Conservation (phyloP, 2,797 vertebrate species). For the Peromyscus nudipes region DNA sequence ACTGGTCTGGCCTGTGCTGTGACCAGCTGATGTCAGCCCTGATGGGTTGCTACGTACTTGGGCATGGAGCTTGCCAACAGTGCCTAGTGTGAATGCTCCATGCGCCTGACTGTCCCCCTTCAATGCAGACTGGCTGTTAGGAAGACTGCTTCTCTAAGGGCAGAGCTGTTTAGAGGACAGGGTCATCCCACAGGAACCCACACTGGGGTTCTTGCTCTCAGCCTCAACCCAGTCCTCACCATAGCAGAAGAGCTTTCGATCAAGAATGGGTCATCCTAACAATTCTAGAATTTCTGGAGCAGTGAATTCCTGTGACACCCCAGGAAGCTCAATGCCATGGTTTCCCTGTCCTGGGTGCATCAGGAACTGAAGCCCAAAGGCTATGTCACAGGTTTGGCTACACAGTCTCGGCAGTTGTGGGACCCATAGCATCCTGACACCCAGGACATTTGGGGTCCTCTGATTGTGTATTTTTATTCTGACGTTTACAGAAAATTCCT, state of each 20-base stretch:
- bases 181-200: not conserved
- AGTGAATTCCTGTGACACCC: not conserved
- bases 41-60: not conserved
- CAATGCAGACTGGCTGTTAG: not conserved
- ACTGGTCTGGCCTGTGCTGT: not conserved
- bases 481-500: not conserved
- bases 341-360: not conserved
- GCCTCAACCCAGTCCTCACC: not conserved
- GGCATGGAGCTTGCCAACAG: not conserved
- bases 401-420: not conserved
- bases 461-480: not conserved
- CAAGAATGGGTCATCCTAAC: not conserved
- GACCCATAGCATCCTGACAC: not conserved
- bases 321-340: rapidly evolving
- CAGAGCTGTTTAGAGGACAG: not conserved
- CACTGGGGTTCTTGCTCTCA: not conserved
- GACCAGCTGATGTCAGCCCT: not conserved
- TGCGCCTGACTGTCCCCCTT: not conserved
- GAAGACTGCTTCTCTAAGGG: not conserved
- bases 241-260: not conserved
- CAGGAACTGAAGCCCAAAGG: not conserved
- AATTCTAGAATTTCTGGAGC: slow-evolving; percentile 2
- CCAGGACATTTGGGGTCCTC: not conserved
- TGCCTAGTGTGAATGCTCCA: not conserved
- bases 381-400: not conserved